A percentile compares a stretch with the other conserved stretches of the same genome.
phyloP scores from a whole-genome alignment of 2,113 vertebrate genomes.

The Chlamydotis undulata region DNA sequence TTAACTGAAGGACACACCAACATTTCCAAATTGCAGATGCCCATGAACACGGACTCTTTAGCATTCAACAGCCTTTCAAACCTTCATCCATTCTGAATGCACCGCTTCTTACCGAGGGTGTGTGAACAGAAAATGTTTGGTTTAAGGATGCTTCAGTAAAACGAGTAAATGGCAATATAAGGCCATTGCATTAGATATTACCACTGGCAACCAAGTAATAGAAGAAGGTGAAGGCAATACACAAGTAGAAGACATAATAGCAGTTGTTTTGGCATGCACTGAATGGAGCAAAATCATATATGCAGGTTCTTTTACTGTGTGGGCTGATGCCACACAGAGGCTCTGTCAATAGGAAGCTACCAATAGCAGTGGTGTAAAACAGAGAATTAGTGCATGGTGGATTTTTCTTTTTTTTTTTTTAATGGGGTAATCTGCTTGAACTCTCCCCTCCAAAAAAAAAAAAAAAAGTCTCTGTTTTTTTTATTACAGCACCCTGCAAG shows the following conservation, averaged over 20 bases:
- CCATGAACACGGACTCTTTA: too few relatives aligned
- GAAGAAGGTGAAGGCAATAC: neutral
- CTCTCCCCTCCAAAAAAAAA: neutral
- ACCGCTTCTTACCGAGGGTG: too few relatives aligned
- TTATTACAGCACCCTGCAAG: neutral
- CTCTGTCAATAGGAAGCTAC: neutral
- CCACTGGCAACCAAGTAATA: neutral
- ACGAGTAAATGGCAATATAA: neutral
- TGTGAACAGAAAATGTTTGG: neutral
- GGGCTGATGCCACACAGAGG: neutral
- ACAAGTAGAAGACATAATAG: neutral
- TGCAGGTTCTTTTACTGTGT: neutral
- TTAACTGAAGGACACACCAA: too few relatives aligned
- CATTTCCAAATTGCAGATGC: too few relatives aligned
- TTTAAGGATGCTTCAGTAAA: neutral
- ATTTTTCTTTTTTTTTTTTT: neutral
- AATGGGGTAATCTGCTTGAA: neutral
- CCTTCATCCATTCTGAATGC: neutral
- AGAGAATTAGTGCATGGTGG: neutral
- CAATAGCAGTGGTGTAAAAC: neutral
- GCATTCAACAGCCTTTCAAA: too few relatives aligned
- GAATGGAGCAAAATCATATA: neutral
- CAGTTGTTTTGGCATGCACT: neutral
- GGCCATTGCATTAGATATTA: too few relatives aligned
- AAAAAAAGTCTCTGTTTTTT: neutral